These are phyloP conservation scores for Okamejei kenojei DNA, from an alignment of 2,797 vertebrate species.

Conservation along the genomic window DNA sequence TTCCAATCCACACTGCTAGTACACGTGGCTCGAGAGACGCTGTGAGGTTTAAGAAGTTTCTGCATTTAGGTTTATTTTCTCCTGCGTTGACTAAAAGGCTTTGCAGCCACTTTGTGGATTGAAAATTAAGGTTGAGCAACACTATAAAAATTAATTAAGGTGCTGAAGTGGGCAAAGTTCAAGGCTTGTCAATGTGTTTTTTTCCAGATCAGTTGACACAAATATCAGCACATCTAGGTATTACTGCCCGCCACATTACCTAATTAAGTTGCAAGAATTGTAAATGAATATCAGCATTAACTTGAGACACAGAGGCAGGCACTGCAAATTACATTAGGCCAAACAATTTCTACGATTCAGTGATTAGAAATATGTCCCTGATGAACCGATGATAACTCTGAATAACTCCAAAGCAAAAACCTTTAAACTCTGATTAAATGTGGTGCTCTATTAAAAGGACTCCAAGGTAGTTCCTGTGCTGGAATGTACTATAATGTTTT, in stretches of 20 bases:
- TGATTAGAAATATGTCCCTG: conserved; percentile 30
- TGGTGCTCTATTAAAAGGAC: neutral
- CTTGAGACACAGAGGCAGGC: conserved; percentile 10
- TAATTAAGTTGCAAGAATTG: conserved; percentile 31
- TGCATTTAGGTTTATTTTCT: neutral
- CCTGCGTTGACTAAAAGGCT: neutral
- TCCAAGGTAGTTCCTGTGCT: neutral
- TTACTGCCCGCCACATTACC: neutral
- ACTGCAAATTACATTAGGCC: conserved; percentile 21
- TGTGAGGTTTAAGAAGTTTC: neutral
- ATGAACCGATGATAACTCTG: conserved; percentile 33
- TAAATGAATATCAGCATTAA: conserved; percentile 34
- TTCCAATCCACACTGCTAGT: neutral
- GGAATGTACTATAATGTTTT: neutral
- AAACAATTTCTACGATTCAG: conserved; percentile 33
- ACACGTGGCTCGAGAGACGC: neutral
- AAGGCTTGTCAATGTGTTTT: conserved; percentile 44
- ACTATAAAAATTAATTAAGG: conserved; percentile 35
- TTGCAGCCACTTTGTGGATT: conserved; percentile 13
- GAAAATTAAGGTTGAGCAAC: conserved; percentile 34
- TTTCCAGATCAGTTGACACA: conserved; percentile 45
- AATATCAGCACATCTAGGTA: conserved; percentile 49
- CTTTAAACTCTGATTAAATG: conserved; percentile 29
- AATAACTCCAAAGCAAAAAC: conserved; percentile 32
- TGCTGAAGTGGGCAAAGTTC: conserved; percentile 45